Evolutionary conservation across 2,113 vertebrate genomes (phyloP).

Genomic region (Rhadina sibilatrix): DNA sequence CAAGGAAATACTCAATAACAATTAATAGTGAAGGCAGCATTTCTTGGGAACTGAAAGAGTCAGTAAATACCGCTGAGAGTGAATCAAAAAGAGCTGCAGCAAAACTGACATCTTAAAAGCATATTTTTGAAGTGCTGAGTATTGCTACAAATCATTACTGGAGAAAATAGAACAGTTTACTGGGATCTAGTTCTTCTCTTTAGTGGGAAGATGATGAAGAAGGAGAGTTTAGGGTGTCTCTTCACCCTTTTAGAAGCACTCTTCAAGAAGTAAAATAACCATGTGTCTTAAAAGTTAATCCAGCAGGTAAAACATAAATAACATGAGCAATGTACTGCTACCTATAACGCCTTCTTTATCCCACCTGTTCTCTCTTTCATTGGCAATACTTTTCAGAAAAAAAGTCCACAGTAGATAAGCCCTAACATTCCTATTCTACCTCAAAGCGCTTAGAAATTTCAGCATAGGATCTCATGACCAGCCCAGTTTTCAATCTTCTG

Average conservation of each 20-base stretch:
- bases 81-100: background rate
- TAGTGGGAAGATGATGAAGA: background rate
- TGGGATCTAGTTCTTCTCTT: background rate
- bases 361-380: background rate
- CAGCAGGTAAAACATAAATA: background rate
- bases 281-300: background rate
- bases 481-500: background rate
- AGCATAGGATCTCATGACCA: background rate
- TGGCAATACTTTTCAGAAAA: background rate
- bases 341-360: background rate
- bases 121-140: background rate
- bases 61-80: background rate
- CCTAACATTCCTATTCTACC: background rate
- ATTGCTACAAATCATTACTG: background rate
- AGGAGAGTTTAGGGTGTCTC: background rate
- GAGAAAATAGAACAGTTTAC: background rate
- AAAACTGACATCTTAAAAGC: constrained; percentile 1
- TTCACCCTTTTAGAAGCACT: background rate
- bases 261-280: background rate
- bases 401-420: background rate
- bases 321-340: background rate
- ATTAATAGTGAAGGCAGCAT: background rate
- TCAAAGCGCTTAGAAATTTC: background rate
- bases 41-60: background rate
- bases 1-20: background rate